Conservation (phyloP, 2,797 vertebrate genomes). For the Gymnocypris eckloni region DNA sequence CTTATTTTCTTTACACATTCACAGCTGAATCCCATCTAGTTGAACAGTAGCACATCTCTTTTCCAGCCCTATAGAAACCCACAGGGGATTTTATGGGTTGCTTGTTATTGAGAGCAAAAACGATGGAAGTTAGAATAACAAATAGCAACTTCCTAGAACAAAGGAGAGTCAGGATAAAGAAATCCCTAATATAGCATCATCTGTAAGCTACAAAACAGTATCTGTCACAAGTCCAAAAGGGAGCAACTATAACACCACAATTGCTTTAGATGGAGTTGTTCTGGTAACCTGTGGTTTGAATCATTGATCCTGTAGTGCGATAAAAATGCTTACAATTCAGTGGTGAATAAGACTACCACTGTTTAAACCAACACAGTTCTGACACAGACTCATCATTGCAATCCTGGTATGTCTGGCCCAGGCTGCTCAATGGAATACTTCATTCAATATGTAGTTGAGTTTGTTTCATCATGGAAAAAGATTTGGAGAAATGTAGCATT, state of each 20-base stretch:
- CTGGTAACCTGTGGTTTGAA: background rate
- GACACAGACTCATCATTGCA: too few relatives aligned
- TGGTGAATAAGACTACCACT: too few relatives aligned
- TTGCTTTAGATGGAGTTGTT: background rate
- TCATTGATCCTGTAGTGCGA: background rate
- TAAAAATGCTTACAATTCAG: too few relatives aligned
- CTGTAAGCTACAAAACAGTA: background rate
- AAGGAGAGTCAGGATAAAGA: too few relatives aligned
- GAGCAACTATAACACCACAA: background rate
- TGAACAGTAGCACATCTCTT: background rate
- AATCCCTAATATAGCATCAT: background rate
- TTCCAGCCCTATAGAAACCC: background rate
- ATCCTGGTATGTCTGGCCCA: too few relatives aligned
- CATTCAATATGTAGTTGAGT: too few relatives aligned
- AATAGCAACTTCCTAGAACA: background rate
- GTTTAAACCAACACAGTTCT: too few relatives aligned
- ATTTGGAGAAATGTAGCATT: too few relatives aligned
- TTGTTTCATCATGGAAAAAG: too few relatives aligned
- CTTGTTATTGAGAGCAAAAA: too few relatives aligned
- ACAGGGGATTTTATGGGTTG: fast-evolving
- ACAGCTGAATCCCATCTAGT: background rate
- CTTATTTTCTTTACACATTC: background rate
- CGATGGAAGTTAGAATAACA: background rate
- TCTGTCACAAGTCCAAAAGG: background rate
- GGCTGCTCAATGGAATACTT: too few relatives aligned